Evolutionary conservation across 53 echinoderm and acorn worm genomes (phyloP).

Genomic region (Henricia sp.): DNA sequence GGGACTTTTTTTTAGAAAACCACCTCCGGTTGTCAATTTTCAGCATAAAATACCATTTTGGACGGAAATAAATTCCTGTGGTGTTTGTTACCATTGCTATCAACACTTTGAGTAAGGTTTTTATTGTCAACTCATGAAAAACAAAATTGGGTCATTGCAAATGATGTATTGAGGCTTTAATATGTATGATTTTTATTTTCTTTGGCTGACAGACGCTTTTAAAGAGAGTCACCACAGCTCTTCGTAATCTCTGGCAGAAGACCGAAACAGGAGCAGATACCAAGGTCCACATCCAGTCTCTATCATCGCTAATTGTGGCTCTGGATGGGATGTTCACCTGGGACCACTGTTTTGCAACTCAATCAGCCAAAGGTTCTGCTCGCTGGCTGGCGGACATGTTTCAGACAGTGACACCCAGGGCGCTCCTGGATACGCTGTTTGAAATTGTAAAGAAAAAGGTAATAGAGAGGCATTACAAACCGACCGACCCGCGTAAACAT

Average conservation of each 20-base stretch:
- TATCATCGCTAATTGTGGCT: slow-evolving; percentile 25
- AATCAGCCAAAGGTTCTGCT: neutral
- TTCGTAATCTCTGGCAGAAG: slow-evolving; percentile 35
- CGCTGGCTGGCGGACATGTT: slow-evolving; percentile 29
- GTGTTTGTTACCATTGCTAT: too few relatives aligned
- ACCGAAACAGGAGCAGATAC: slow-evolving; percentile 1
- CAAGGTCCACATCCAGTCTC: slow-evolving; percentile 33
- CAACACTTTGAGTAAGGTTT: too few relatives aligned
- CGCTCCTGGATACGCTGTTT: slow-evolving; percentile 40
- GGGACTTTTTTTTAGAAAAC: too few relatives aligned
- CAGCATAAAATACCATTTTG: too few relatives aligned
- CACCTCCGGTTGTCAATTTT: too few relatives aligned
- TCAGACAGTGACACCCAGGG: slow-evolving; percentile 20
- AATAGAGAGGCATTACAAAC: too few relatives aligned
- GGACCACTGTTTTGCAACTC: slow-evolving; percentile 23
- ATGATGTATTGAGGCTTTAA: too few relatives aligned
- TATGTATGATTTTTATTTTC: neutral
- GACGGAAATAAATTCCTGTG: too few relatives aligned
- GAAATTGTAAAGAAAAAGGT: slow-evolving; percentile 52
- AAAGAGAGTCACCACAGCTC: slow-evolving; percentile 29
- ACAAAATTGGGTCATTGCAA: too few relatives aligned
- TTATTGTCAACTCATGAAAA: too few relatives aligned
- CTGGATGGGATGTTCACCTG: slow-evolving; percentile 52
- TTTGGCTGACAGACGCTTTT: slow-evolving; percentile 9
- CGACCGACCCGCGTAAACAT: too few relatives aligned